Percentiles rank a stretch among this genome's conserved stretches.
These are phyloP conservation scores for Holacanthus passer DNA, from an alignment of 2,113 vertebrate genomes.

Conservation along the genomic window DNA sequence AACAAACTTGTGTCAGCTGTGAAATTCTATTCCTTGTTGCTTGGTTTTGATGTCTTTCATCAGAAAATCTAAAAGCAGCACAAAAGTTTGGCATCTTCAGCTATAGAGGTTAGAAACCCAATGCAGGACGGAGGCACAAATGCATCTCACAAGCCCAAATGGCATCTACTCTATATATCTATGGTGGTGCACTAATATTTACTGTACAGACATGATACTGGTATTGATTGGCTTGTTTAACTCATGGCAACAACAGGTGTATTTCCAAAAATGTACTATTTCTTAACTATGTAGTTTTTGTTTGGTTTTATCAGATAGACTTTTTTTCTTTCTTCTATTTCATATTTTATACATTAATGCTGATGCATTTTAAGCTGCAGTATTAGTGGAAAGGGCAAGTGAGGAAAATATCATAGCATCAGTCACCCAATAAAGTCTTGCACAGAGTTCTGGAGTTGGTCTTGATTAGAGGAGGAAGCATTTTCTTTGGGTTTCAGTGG, in stretches of 20 bases:
- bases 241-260: neutral
- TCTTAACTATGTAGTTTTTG: neutral
- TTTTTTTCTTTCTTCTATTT: neutral
- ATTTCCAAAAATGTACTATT: neutral
- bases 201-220: neutral
- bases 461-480: conserved; percentile 29
- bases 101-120: too few species aligned
- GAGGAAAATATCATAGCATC: neutral
- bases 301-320: neutral
- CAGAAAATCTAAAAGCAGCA: too few species aligned
- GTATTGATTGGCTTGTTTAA: too few species aligned
- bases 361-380: neutral
- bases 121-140: too few species aligned
- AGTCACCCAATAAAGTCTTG: conserved; percentile 3
- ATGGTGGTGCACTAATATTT: neutral
- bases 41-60: too few species aligned
- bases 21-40: too few species aligned
- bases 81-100: too few species aligned
- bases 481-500: conserved; percentile 27
- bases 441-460: neutral
- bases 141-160: too few species aligned
- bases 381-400: neutral
- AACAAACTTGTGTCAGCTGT: too few species aligned
- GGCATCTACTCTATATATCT: too few species aligned
- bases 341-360: neutral